Evolutionary conservation across 2,797 vertebrate genomes (phyloP).

Genomic region (Sebastes steindachneri): DNA sequence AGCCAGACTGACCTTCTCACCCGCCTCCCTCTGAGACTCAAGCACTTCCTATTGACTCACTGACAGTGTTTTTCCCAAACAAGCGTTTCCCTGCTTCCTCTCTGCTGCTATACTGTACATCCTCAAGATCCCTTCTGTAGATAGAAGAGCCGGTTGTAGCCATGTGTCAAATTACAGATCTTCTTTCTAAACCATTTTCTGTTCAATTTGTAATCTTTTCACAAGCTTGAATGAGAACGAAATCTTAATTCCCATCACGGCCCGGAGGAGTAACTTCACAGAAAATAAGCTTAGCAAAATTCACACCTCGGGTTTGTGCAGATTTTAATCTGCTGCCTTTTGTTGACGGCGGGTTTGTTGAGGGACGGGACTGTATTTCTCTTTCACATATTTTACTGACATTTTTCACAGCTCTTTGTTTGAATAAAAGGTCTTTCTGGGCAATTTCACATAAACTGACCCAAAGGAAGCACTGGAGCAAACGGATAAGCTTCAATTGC

Average conservation of each 20-base stretch:
- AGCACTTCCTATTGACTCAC: slow-evolving; percentile 71
- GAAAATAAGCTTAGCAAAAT: slow-evolving; percentile 16
- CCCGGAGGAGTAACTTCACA: not conserved
- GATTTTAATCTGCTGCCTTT: slow-evolving; percentile 19
- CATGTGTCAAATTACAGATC: slow-evolving; percentile 13
- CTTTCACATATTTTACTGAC: slow-evolving; percentile 5
- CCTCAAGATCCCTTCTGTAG: slow-evolving; percentile 37
- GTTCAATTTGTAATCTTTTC: slow-evolving; percentile 18
- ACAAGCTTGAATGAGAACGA: not conserved
- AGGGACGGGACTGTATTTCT: slow-evolving; percentile 2
- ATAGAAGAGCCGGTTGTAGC: not conserved
- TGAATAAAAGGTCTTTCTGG: slow-evolving; percentile 15
- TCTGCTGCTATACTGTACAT: slow-evolving; percentile 27
- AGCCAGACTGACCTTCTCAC: slow-evolving; percentile 31
- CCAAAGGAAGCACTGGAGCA: slow-evolving; percentile 12
- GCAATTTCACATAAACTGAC: slow-evolving; percentile 17
- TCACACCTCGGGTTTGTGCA: not conserved
- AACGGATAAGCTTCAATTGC: not conserved
- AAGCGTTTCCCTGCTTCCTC: slow-evolving; percentile 63
- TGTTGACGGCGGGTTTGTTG: slow-evolving; percentile 18
- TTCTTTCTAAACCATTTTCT: slow-evolving; percentile 10
- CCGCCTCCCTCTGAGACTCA: slow-evolving; percentile 38
- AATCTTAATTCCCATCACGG: slow-evolving; percentile 22
- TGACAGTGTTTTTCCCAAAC: slow-evolving; percentile 50
- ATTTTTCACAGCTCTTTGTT: slow-evolving; percentile 13